phyloP scores from a whole-genome alignment of 2,113 vertebrate species.

The Camelus bactrianus region DNA sequence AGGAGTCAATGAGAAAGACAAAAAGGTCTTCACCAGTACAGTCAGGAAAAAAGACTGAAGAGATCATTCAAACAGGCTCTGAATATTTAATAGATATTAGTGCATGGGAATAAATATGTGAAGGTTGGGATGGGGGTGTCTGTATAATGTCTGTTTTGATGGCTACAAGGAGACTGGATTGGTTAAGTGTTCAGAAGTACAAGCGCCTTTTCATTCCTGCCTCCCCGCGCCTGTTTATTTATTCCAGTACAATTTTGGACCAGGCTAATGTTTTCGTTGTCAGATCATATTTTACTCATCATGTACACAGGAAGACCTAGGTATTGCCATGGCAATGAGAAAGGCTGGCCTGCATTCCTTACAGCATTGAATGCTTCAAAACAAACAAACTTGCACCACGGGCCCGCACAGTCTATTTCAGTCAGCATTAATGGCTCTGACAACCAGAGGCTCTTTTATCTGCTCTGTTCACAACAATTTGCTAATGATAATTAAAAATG shows the following conservation, averaged over 20 bases:
- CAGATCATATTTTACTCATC: slow-evolving; percentile 23
- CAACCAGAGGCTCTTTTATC: slow-evolving; percentile 74
- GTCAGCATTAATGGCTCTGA: slow-evolving; percentile 79
- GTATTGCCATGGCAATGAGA: slow-evolving; percentile 76
- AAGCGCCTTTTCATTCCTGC: not conserved
- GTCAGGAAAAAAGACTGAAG: slow-evolving; percentile 31
- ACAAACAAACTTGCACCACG: slow-evolving; percentile 82
- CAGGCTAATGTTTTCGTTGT: not conserved
- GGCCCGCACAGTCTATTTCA: slow-evolving; percentile 81
- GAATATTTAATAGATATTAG: not conserved
- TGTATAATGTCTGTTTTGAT: not conserved
- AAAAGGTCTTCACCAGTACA: not conserved
- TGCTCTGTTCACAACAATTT: slow-evolving; percentile 76
- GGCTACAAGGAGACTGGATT: not conserved
- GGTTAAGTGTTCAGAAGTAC: not conserved
- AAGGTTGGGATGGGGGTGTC: not conserved
- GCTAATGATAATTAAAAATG: slow-evolving; percentile 83
- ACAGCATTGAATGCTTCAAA: slow-evolving; percentile 78
- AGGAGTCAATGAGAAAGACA: not conserved
- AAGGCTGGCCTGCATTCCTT: slow-evolving; percentile 76
- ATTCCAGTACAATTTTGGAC: not conserved
- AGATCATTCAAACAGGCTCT: slow-evolving; percentile 38
- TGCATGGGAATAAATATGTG: not conserved
- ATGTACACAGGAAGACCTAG: slow-evolving; percentile 48
- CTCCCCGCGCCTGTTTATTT: not conserved